phyloP scores from a whole-genome alignment of 1,140 invertebrate species.

The Glossosoma conforme region DNA sequence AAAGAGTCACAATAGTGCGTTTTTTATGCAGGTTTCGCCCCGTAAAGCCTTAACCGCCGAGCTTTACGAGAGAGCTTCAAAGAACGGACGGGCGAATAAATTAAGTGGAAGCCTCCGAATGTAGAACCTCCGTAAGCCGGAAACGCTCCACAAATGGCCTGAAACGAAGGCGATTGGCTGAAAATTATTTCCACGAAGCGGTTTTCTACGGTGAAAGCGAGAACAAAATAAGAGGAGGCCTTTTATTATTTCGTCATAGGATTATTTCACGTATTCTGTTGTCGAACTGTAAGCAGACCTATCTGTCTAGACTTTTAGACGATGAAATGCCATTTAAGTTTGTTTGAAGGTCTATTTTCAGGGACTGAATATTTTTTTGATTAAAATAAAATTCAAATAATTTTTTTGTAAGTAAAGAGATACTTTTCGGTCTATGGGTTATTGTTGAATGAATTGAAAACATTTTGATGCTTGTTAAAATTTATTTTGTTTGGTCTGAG shows the following conservation, averaged over 20 bases:
- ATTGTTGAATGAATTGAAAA: too few relatives aligned
- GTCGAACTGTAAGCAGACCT: background rate
- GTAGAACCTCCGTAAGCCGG: slow-evolving; percentile 16
- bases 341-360: too few relatives aligned
- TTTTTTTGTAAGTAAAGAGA: too few relatives aligned
- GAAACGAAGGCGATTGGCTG: slow-evolving; percentile 24
- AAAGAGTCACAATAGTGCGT: too few relatives aligned
- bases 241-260: background rate
- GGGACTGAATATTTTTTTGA: too few relatives aligned
- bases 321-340: too few relatives aligned
- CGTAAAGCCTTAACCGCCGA: slow-evolving; percentile 17
- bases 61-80: background rate
- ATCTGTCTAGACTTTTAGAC: too few relatives aligned
- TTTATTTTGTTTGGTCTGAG: too few relatives aligned
- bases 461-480: too few relatives aligned
- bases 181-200: slow-evolving; percentile 17
- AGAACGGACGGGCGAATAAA: slow-evolving; percentile 19
- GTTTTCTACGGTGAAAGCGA: slow-evolving; percentile 4
- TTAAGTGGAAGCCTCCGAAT: slow-evolving; percentile 18
- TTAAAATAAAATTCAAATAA: too few relatives aligned
- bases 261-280: slow-evolving; percentile 1
- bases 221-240: background rate
- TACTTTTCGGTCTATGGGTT: too few relatives aligned
- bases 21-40: too few relatives aligned
- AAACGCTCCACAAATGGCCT: slow-evolving; percentile 14